A percentile compares a stretch with the other conserved stretches of the same genome.
Conservation (phyloP, 2,113 vertebrate genomes). For the Bagarius yarrelli region DNA sequence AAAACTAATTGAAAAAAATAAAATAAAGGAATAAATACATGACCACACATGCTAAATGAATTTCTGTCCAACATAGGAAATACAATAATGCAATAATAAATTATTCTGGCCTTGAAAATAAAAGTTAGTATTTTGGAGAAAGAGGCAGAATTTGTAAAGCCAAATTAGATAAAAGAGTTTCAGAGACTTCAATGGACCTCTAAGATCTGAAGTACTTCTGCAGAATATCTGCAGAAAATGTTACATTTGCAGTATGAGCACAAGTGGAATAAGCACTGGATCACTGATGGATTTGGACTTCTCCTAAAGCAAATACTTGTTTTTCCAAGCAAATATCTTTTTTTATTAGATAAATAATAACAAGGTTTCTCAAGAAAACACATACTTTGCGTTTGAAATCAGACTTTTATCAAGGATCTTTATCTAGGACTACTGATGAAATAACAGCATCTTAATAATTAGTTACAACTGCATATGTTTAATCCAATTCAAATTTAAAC, state of each 20-base stretch:
- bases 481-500: neutral
- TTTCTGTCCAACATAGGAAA: neutral
- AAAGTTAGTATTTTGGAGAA: neutral
- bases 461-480: conserved; percentile 1
- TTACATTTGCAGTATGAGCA: neutral
- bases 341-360: neutral
- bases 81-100: neutral
- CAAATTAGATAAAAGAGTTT: neutral
- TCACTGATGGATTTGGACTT: neutral
- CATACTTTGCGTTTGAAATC: neutral
- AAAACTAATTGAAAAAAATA: neutral
- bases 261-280: neutral
- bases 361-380: neutral
- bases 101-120: neutral
- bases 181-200: neutral
- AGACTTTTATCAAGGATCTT: neutral
- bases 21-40: conserved; percentile 10
- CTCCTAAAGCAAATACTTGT: neutral
- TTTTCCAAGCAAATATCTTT: neutral
- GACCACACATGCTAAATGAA: neutral
- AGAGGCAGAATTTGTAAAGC: no score
- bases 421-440: neutral
- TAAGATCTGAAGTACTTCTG: neutral
- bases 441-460: neutral
- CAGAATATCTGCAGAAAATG: neutral